Conservation (phyloP, 1,140 invertebrate species). For the Chlorops oryzae region DNA sequence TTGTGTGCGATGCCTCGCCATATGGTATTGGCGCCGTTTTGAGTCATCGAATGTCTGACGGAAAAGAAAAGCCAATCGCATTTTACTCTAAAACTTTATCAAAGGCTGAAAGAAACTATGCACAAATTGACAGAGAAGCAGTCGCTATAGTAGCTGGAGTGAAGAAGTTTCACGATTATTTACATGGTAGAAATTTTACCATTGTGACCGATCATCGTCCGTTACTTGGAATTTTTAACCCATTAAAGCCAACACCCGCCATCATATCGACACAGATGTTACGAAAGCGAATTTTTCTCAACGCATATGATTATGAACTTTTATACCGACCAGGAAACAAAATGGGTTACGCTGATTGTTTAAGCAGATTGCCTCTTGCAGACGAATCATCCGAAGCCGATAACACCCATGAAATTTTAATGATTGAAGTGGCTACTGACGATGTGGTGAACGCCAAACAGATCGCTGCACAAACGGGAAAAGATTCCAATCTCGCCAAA, state of each 20-base stretch:
- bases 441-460: background rate
- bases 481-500: background rate
- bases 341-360: background rate
- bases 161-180: constrained; percentile 21
- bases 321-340: constrained; percentile 2
- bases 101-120: constrained; percentile 36
- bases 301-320: constrained; percentile 1
- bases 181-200: constrained; percentile 33
- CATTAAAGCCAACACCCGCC: background rate
- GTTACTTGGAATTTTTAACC: too few species aligned
- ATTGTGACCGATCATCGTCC: too few species aligned
- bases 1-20: too few species aligned
- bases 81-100: constrained; percentile 27
- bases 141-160: too few species aligned
- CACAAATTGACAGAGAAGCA: constrained; percentile 39
- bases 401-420: background rate
- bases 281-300: background rate
- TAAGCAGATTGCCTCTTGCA: background rate
- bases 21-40: constrained; percentile 51
- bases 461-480: background rate
- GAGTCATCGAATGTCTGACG: constrained; percentile 42
- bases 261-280: constrained; percentile 3
- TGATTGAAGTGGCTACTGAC: background rate
- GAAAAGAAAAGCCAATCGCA: constrained; percentile 26
- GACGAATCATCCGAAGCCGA: background rate